Conservation (phyloP, 2,113 vertebrate genomes). For the Sebastes schlegelii region DNA sequence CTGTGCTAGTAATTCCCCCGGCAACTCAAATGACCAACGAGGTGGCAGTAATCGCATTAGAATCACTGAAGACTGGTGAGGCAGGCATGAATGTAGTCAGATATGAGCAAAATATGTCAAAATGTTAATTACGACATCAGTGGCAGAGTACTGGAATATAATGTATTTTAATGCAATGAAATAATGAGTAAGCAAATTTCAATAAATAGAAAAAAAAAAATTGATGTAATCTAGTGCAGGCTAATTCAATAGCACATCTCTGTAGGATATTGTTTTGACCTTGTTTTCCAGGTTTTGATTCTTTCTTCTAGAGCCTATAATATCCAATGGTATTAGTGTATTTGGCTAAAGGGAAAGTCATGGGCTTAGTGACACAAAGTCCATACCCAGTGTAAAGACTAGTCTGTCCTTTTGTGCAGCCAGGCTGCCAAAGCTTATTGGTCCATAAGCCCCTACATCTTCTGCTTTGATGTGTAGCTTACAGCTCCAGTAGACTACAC, state of each 20-base stretch:
- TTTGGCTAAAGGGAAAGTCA: constrained; percentile 31
- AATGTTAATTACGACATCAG: background rate
- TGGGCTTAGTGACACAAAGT: background rate
- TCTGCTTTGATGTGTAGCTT: background rate
- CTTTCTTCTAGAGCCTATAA: background rate
- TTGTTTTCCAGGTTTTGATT: constrained; percentile 17
- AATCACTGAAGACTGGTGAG: constrained; percentile 54
- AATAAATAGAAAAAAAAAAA: background rate
- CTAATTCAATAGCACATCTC: background rate
- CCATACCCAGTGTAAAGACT: background rate
- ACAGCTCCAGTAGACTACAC: background rate
- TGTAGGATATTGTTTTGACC: constrained; percentile 8
- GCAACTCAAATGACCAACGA: constrained; percentile 64
- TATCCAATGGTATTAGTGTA: constrained; percentile 2
- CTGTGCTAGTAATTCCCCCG: constrained; percentile 56
- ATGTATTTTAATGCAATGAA: background rate
- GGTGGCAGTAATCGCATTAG: constrained; percentile 73
- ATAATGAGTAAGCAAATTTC: background rate
- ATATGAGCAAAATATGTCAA: constrained; percentile 26
- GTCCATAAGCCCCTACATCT: background rate
- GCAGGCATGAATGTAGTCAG: constrained; percentile 33
- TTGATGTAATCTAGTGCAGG: background rate
- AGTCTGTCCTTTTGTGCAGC: constrained; percentile 20
- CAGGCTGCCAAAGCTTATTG: background rate
- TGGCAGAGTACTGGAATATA: background rate